Evolutionary conservation across 2,113 vertebrate species (phyloP).

Genomic region (Peromyscus maniculatus): DNA sequence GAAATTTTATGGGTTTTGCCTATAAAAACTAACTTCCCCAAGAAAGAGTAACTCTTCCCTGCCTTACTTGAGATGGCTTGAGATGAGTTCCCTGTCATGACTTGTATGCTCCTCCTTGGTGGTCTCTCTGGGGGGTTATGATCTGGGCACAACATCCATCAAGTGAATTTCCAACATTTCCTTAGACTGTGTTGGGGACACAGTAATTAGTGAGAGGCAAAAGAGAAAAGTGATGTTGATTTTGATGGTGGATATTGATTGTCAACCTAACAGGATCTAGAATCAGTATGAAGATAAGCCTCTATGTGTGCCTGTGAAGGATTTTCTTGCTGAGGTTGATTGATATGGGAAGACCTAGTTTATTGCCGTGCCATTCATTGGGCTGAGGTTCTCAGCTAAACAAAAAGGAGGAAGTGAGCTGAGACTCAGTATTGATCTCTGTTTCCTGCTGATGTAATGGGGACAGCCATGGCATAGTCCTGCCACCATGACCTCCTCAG

Average conservation of each 20-base stretch:
- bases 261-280: background rate
- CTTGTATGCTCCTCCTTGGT: too few relatives aligned
- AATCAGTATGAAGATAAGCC: too few relatives aligned
- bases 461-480: background rate
- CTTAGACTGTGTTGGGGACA: background rate
- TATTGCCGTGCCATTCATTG: background rate
- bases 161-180: background rate
- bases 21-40: too few relatives aligned
- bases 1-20: too few relatives aligned
- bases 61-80: too few relatives aligned
- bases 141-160: too few relatives aligned
- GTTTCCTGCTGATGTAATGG: background rate
- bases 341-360: accelerated
- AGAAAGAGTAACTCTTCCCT: too few relatives aligned
- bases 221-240: background rate
- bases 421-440: background rate
- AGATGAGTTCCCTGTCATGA: too few relatives aligned
- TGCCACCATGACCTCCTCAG: background rate
- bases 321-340: background rate
- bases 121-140: too few relatives aligned
- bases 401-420: background rate
- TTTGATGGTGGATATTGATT: background rate
- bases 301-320: background rate
- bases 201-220: background rate
- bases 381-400: too few relatives aligned